Conservation (phyloP, 2,797 vertebrate genomes). For the Silurus lanzhouensis region DNA sequence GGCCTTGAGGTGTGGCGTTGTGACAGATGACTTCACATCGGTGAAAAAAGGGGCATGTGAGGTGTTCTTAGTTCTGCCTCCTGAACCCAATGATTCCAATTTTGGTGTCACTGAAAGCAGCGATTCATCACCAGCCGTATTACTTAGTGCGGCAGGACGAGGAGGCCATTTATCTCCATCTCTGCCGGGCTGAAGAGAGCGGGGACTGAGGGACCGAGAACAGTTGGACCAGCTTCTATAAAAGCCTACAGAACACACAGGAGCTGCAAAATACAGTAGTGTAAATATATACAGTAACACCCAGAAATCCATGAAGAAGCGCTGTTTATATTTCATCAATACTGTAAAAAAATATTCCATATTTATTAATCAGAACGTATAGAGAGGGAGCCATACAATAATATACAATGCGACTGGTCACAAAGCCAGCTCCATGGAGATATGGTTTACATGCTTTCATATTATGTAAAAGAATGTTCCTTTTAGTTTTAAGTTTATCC, state of each 20-base stretch:
- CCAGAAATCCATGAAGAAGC: not conserved
- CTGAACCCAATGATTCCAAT: constrained; percentile 72
- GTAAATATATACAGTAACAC: constrained; percentile 11
- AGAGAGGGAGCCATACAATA: no score
- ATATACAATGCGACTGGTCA: no score
- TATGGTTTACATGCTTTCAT: no score
- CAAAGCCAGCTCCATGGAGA: no score
- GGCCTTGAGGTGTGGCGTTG: constrained; percentile 63
- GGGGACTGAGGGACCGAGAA: constrained; percentile 49
- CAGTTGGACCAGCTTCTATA: constrained; percentile 9
- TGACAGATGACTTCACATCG: constrained; percentile 71
- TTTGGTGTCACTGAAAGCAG: constrained; percentile 73
- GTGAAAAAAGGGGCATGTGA: constrained; percentile 49
- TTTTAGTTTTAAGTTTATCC: no score
- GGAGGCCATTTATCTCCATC: constrained; percentile 74
- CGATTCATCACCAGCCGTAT: constrained; percentile 73
- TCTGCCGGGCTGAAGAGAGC: constrained; percentile 69
- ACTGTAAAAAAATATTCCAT: not conserved
- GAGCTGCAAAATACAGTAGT: not conserved
- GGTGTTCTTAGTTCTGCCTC: constrained; percentile 61
- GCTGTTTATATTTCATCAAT: not conserved
- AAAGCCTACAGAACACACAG: not conserved
- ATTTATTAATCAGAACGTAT: not conserved
- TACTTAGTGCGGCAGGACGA: constrained; percentile 75
- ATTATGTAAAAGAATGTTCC: no score